A percentile compares a stretch with the other conserved stretches of the same genome.
These are phyloP conservation scores for Antennarius maculatus DNA, from an alignment of 2,797 vertebrate genomes.

Conservation along the genomic window DNA sequence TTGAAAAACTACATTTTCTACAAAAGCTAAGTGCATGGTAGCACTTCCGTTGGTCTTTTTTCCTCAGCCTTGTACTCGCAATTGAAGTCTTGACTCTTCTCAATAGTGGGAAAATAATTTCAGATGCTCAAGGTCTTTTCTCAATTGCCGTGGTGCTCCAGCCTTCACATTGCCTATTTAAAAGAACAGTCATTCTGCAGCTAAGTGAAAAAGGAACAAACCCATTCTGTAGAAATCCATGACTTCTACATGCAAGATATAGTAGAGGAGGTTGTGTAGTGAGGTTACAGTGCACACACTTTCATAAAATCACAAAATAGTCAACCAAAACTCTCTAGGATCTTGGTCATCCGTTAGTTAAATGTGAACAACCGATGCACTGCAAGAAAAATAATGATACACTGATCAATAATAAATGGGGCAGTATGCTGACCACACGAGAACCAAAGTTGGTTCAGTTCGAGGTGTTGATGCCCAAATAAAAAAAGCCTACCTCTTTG, in stretches of 20 bases:
- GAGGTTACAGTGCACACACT: conserved; percentile 4
- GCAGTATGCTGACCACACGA: conserved; percentile 21
- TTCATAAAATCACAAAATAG: background rate
- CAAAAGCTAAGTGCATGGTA: too few species aligned
- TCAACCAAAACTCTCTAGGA: conserved; percentile 33
- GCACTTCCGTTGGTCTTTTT: background rate
- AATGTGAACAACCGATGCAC: conserved; percentile 60
- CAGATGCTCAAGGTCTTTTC: conserved; percentile 21
- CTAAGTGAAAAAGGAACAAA: conserved; percentile 23
- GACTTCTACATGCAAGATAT: conserved; percentile 37
- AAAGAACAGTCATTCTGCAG: conserved; percentile 23
- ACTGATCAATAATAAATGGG: conserved; percentile 56
- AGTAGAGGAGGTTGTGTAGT: conserved; percentile 15
- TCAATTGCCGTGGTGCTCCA: conserved; percentile 9
- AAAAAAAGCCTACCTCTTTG: too few species aligned
- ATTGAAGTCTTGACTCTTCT: conserved; percentile 3
- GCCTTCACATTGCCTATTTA: background rate
- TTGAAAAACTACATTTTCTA: conserved; percentile 1
- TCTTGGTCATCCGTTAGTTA: conserved; percentile 39
- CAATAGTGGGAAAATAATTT: conserved; percentile 6
- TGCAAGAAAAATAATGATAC: conserved; percentile 50
- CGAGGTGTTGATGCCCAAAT: too few species aligned
- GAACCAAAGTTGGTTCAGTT: background rate
- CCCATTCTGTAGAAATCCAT: conserved; percentile 14
- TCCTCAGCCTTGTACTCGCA: background rate